Conservation (phyloP, 2,113 vertebrate species). For the Pseudonaja textilis region DNA sequence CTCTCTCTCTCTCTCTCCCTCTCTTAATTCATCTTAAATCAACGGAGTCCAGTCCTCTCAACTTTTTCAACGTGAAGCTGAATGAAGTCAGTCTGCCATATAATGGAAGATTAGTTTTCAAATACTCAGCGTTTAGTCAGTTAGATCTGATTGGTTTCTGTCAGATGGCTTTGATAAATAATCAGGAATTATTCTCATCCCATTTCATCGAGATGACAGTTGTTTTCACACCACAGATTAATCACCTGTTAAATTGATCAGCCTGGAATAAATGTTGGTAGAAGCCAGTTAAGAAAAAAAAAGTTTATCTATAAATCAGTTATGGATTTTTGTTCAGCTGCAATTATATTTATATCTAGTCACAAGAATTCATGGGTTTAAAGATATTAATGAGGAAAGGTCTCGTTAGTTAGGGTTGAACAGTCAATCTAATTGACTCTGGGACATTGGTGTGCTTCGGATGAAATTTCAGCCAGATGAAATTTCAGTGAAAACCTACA, state of each 20-base stretch:
- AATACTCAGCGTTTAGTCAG: constrained; percentile 1
- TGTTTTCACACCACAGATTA: constrained; percentile 18
- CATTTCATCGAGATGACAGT: constrained; percentile 24
- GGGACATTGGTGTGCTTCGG: constrained; percentile 5
- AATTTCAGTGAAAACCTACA: constrained; percentile 5
- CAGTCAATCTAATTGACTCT: constrained; percentile 22
- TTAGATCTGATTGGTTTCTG: neutral
- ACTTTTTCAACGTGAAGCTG: neutral
- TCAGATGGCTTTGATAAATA: constrained; percentile 15
- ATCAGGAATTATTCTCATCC: neutral
- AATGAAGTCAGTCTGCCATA: constrained; percentile 30
- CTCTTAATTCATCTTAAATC: constrained; percentile 26
- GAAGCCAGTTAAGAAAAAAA: constrained; percentile 17
- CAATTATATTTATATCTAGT: constrained; percentile 27
- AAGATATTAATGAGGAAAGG: constrained; percentile 13
- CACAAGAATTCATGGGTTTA: neutral
- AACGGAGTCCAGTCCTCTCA: neutral
- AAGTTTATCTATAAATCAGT: neutral
- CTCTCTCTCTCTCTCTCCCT: neutral
- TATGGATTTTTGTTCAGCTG: constrained; percentile 26
- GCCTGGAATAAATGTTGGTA: neutral
- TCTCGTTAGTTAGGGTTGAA: constrained; percentile 10
- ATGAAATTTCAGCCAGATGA: constrained; percentile 7
- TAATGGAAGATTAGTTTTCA: constrained; percentile 16
- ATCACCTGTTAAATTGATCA: neutral